Base-by-base conservation (phyloP, 1,140 invertebrate species). In the Drosophila orena region DNA sequence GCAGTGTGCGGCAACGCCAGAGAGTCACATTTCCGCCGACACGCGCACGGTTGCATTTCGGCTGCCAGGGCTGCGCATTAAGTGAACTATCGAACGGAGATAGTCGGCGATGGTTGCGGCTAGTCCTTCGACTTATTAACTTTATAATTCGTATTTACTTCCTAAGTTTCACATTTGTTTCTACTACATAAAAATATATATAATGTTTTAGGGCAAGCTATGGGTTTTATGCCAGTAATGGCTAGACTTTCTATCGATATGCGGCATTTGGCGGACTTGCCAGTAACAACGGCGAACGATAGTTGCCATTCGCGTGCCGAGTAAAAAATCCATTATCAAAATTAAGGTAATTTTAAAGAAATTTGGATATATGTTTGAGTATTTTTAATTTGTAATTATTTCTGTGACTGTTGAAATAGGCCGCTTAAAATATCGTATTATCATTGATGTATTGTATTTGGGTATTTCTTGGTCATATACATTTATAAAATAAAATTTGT, bases 1-100 rank as follows among this genome's bases (percentile, higher is more conserved):
- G 68, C 65, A 91, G 88, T 91, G 90, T 88, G 70, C 57, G 78
- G 53, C 71, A 88, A 83, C 53, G 56, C 79, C 59, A 79, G 52
- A 62, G 56, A 73, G 64, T 10, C 22, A 49, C 24, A 40, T 72
- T 88, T 88, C 83, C 83, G 81, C 77, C 44, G 15, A 35, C 22
- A n/a, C 6, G 11, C 12, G 5, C 81, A 85, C 47, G 56, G 81
- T 86, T 81, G 81, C 49, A 56, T 76, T 83, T 60, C 17, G 3
- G 1, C 7, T 12, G 10, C 42, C 65, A 88, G 81, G 59, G 78
- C 50, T 88, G 58, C 15, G 0, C 30, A 27, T 2, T 2, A 1
- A 11, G 1, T 14, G 17, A 27, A 4, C 12, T 70, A 70, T 70
- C 43, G 68, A 30, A 30, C 30, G 7, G 7, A 30, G 30, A 27